phyloP scores from a whole-genome alignment of 2,797 vertebrate genomes.

The Eurystomus glaucurus region DNA sequence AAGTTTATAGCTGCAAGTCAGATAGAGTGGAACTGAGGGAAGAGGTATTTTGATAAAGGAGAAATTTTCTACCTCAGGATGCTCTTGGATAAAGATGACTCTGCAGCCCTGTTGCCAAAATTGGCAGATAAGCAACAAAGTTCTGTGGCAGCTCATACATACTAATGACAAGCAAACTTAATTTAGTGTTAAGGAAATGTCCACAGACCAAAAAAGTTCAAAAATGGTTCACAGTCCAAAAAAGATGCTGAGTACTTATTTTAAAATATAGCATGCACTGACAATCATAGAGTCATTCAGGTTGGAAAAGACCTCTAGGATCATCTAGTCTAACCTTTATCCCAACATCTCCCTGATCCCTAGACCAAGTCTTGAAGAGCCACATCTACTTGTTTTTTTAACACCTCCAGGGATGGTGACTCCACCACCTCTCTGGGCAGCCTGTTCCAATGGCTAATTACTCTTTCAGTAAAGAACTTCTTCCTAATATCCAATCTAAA shows the following conservation, averaged over 20 bases:
- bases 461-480: too few relatives aligned
- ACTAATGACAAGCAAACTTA: neutral
- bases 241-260: neutral
- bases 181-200: neutral
- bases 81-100: neutral
- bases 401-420: too few relatives aligned
- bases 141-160: neutral
- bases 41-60: constrained; percentile 20
- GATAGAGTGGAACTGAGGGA: neutral
- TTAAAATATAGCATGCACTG: neutral
- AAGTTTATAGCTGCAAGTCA: neutral
- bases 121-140: neutral
- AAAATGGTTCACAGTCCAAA: too few relatives aligned
- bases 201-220: too few relatives aligned
- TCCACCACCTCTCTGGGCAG: too few relatives aligned
- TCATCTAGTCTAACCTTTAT: too few relatives aligned
- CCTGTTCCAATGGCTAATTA: too few relatives aligned
- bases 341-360: too few relatives aligned
- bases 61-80: neutral
- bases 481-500: too few relatives aligned
- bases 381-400: too few relatives aligned
- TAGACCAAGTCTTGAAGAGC: too few relatives aligned
- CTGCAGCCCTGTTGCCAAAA: neutral
- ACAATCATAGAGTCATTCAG: neutral
- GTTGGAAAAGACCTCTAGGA: too few relatives aligned